Evolutionary conservation across 2,797 vertebrate species (phyloP).

Genomic region (Enteromius radiatus): DNA sequence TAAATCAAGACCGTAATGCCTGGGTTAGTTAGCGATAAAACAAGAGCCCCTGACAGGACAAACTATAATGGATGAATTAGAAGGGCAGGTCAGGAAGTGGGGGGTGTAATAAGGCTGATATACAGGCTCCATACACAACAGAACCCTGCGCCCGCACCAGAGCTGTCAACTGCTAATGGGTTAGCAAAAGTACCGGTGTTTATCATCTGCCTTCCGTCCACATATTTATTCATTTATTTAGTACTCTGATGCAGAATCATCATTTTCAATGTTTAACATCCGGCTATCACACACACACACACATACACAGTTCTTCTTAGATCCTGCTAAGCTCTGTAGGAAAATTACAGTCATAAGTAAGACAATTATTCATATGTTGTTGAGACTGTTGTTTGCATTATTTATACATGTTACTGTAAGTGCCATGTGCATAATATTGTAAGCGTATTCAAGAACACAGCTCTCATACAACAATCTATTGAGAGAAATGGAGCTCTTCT

Average conservation of each 20-base stretch:
- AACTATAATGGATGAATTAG: conserved; percentile 97
- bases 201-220: conserved; percentile 78
- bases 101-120: conserved; percentile 87
- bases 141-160: conserved; percentile 74
- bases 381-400: conserved; percentile 7
- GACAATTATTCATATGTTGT: conserved; percentile 21
- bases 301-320: conserved; percentile 48
- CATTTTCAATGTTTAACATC: conserved; percentile 77
- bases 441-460: background rate
- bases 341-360: conserved; percentile 25
- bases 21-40: conserved; percentile 96
- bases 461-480: background rate
- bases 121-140: conserved; percentile 73
- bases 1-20: conserved; percentile 93
- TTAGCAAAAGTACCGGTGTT: conserved; percentile 74
- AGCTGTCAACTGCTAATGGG: conserved; percentile 85
- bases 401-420: background rate
- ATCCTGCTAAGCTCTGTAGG: conserved; percentile 8
- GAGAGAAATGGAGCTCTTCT: background rate
- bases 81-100: conserved; percentile 82
- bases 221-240: conserved; percentile 84
- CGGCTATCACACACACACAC: conserved; percentile 45
- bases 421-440: background rate
- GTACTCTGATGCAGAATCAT: conserved; percentile 79
- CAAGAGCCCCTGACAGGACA: conserved; percentile 88